These are phyloP conservation scores for Octodonta nipae DNA, from an alignment of 2,888 invertebrate genomes.

Conservation along the genomic window DNA sequence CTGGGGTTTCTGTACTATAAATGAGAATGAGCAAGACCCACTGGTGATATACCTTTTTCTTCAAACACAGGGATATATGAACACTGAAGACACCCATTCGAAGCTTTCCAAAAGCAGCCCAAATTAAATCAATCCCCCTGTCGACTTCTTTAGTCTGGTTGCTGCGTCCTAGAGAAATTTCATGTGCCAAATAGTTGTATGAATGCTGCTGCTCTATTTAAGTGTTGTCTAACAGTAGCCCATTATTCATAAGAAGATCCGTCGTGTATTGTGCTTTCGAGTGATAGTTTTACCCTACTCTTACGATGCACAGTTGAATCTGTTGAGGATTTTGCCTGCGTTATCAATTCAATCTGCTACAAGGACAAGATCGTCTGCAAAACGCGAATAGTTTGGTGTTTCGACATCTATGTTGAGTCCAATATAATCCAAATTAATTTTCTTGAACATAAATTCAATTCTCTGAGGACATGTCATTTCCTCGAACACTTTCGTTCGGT, in stretches of 20 bases:
- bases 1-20: neutral
- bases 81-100: neutral
- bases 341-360: neutral
- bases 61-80: too few relatives aligned
- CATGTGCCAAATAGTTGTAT: neutral
- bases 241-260: neutral
- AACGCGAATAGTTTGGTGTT: neutral
- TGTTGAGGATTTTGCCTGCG: constrained; percentile 1
- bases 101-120: constrained; percentile 4
- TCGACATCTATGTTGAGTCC: constrained; percentile 1
- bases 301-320: neutral
- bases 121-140: neutral
- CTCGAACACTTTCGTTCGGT: too few relatives aligned
- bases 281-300: neutral
- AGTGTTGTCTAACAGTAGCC: neutral
- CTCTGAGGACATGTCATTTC: too few relatives aligned
- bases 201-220: neutral
- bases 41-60: constrained; percentile 2
- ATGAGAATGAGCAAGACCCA: neutral
- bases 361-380: constrained; percentile 3
- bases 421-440: too few relatives aligned
- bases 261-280: neutral
- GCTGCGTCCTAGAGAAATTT: constrained; percentile 2
- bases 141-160: constrained; percentile 3
- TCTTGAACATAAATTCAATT: too few relatives aligned